Evolutionary conservation across 2,113 vertebrate genomes (phyloP).

Genomic region (Osmerus eperlanus): DNA sequence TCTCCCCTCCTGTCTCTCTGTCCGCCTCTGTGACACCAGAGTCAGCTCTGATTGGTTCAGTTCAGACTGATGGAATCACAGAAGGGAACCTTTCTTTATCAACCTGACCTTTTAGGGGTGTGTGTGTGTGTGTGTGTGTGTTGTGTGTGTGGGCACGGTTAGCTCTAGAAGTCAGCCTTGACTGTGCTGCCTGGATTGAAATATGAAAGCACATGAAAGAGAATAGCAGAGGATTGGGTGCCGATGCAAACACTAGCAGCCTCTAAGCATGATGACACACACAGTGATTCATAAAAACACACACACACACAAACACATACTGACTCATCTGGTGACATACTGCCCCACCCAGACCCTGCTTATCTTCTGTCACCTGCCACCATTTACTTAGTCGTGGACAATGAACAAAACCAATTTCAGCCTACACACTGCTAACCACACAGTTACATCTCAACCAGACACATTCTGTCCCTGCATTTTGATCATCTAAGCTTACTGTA

Average conservation of each 20-base stretch:
- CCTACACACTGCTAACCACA: too few relatives aligned
- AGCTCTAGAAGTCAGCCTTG: neutral
- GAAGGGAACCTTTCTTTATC: neutral
- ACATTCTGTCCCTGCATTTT: too few relatives aligned
- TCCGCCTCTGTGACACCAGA: neutral
- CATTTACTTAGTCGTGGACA: too few relatives aligned
- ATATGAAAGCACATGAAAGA: conserved; percentile 23
- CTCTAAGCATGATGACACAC: neutral
- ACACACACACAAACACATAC: neutral
- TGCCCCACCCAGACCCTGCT: too few relatives aligned
- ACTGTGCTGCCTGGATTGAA: neutral
- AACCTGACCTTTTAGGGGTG: neutral
- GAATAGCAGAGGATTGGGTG: conserved; percentile 1
- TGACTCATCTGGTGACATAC: too few relatives aligned
- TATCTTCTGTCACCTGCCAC: too few relatives aligned
- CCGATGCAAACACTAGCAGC: neutral
- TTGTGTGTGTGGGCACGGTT: neutral
- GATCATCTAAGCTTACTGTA: too few relatives aligned
- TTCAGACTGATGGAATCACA: neutral
- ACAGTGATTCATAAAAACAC: conserved; percentile 1
- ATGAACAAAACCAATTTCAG: too few relatives aligned
- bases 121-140: neutral
- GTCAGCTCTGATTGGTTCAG: neutral
- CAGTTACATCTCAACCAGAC: too few relatives aligned
- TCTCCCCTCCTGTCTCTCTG: neutral